Percentiles rank a stretch among this genome's conserved stretches.
Conservation (phyloP, 2,797 vertebrate species). For the Chelon labrosus region DNA sequence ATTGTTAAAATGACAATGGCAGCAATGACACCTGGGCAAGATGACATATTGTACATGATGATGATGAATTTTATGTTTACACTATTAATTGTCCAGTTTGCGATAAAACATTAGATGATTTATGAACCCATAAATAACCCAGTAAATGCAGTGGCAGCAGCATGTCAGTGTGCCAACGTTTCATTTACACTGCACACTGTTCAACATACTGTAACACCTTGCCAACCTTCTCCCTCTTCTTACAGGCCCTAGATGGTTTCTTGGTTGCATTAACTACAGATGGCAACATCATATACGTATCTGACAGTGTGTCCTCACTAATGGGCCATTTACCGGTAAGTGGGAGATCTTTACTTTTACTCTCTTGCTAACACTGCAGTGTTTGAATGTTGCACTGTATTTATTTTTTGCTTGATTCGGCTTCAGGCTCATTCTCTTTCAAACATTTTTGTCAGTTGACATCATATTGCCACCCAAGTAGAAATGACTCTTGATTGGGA, state of each 20-base stretch:
- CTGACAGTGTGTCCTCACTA: slow-evolving; percentile 90
- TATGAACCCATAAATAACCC: too few relatives aligned
- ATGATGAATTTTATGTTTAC: not conserved
- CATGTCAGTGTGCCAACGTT: not conserved
- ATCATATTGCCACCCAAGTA: not conserved
- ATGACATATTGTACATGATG: not conserved
- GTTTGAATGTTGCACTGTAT: not conserved
- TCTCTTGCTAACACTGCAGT: not conserved
- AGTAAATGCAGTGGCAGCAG: too few relatives aligned
- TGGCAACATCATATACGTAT: slow-evolving; percentile 94
- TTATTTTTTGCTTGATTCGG: not conserved
- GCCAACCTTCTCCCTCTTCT: slow-evolving; percentile 17
- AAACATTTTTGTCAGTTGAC: not conserved
- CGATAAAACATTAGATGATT: too few relatives aligned
- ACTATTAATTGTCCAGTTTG: too few relatives aligned
- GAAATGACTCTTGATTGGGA: not conserved
- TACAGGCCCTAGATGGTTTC: slow-evolving; percentile 93
- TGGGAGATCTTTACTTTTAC: slow-evolving; percentile 31
- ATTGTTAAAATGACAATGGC: not conserved
- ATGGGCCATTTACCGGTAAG: slow-evolving; percentile 96
- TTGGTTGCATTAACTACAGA: slow-evolving; percentile 92
- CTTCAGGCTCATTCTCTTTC: not conserved
- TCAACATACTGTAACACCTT: not conserved
- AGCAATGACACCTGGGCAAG: not conserved
- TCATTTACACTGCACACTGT: slow-evolving; percentile 6